phyloP scores from a whole-genome alignment of 2,113 vertebrate genomes.

The Lucifuga dentata region DNA sequence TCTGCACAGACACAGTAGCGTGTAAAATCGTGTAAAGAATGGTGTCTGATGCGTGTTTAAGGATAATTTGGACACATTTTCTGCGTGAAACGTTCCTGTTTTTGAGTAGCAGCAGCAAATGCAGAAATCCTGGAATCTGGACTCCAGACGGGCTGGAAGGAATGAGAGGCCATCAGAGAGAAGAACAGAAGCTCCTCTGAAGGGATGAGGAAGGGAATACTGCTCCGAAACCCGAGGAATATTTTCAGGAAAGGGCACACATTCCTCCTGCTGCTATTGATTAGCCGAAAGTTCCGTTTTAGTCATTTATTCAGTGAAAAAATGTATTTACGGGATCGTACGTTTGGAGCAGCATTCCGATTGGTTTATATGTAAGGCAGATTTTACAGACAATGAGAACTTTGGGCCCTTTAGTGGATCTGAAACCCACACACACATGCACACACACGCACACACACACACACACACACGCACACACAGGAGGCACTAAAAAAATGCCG shows the following conservation, averaged over 20 bases:
- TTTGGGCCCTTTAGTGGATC: background rate
- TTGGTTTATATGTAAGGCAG: no score
- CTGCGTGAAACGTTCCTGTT: background rate
- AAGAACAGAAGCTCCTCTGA: slow-evolving; percentile 18
- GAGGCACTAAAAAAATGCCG: slow-evolving; percentile 33
- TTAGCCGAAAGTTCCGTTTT: no score
- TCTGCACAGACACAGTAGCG: background rate
- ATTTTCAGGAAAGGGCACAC: slow-evolving; percentile 38
- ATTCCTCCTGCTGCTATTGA: no score
- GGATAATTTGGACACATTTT: background rate
- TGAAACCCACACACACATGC: no score
- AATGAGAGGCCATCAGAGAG: slow-evolving; percentile 20
- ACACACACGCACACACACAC: no score
- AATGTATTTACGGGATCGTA: no score
- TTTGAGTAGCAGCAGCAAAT: slow-evolving; percentile 49
- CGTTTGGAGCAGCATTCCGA: no score
- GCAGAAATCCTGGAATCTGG: slow-evolving; percentile 47
- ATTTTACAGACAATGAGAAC: background rate
- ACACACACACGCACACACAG: slow-evolving; percentile 21
- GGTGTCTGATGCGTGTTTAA: slow-evolving; percentile 5
- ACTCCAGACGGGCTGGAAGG: slow-evolving; percentile 44
- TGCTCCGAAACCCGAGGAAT: slow-evolving; percentile 31
- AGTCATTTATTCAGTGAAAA: no score
- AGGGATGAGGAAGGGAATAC: slow-evolving; percentile 28
- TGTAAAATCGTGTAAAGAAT: background rate